These are phyloP conservation scores for Octodon degus DNA, from an alignment of 2,113 vertebrate species.

Conservation along the genomic window DNA sequence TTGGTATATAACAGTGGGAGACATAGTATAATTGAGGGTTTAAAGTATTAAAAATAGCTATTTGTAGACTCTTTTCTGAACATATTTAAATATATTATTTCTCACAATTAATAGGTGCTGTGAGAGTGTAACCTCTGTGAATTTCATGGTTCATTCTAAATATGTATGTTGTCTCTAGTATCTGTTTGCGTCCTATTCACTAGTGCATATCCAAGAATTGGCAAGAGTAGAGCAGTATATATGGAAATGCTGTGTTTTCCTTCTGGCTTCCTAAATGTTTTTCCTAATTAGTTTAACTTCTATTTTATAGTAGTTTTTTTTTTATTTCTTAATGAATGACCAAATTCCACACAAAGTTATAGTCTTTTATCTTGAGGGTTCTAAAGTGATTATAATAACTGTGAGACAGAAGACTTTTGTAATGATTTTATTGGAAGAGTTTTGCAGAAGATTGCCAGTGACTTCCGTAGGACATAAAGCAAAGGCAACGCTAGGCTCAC, in stretches of 20 bases:
- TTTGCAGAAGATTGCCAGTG: constrained; percentile 14
- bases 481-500: not conserved
- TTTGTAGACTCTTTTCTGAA: not conserved
- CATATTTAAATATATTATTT: not conserved
- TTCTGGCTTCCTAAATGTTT: constrained; percentile 59
- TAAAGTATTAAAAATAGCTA: not conserved
- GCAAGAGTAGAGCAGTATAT: not conserved
- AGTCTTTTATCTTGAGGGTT: constrained; percentile 40
- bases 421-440: constrained; percentile 15
- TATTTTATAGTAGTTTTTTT: constrained; percentile 41
- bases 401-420: constrained; percentile 11
- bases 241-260: not conserved
- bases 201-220: not conserved
- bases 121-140: not conserved
- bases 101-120: not conserved
- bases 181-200: constrained; percentile 9
- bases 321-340: constrained; percentile 61
- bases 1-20: not conserved
- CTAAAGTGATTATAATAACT: constrained; percentile 30
- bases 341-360: constrained; percentile 48
- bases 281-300: constrained; percentile 50
- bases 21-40: not conserved
- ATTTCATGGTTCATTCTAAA: not conserved
- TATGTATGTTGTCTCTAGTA: constrained; percentile 30
- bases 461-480: not conserved